Conservation (phyloP, 2,888 invertebrate genomes). For the Micoletzkya japonica region DNA sequence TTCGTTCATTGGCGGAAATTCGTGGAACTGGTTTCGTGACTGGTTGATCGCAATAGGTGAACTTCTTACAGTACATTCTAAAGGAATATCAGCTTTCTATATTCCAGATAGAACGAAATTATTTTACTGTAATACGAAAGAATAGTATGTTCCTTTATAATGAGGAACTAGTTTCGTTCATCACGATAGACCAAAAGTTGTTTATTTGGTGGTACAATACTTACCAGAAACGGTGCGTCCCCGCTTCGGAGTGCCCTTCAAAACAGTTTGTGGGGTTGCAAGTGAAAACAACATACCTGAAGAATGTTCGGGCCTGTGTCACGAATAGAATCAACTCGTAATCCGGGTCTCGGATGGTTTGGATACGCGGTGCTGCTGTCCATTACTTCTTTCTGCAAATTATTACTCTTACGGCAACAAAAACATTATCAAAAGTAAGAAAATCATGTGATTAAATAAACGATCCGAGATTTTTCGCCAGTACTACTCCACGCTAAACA, state of each 20-base stretch:
- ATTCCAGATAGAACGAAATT: neutral
- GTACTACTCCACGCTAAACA: too few relatives aligned
- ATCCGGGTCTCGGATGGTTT: slow-evolving; percentile 16
- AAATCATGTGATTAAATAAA: slow-evolving; percentile 22
- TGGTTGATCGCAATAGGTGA: slow-evolving; percentile 19
- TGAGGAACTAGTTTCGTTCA: too few relatives aligned
- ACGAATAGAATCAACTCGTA: slow-evolving; percentile 10
- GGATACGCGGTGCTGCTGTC: too few relatives aligned
- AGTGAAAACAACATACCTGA: slow-evolving; percentile 5
- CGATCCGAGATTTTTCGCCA: too few relatives aligned
- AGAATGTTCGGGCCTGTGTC: slow-evolving; percentile 4
- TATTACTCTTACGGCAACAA: too few relatives aligned
- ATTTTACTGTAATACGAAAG: neutral
- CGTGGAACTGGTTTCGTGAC: neutral
- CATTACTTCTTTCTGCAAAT: too few relatives aligned
- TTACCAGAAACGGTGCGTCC: slow-evolving; percentile 10
- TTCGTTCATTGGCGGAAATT: too few relatives aligned
- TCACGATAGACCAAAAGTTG: too few relatives aligned
- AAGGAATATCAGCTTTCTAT: neutral
- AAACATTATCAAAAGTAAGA: too few relatives aligned
- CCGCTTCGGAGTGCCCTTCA: slow-evolving; percentile 5
- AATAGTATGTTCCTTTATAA: too few relatives aligned
- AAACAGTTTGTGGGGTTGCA: neutral
- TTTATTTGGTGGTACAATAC: too few relatives aligned
- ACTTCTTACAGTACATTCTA: slow-evolving; percentile 13